Base-by-base conservation (phyloP, 1,140 invertebrate species). In the Prorops nasuta region DNA sequence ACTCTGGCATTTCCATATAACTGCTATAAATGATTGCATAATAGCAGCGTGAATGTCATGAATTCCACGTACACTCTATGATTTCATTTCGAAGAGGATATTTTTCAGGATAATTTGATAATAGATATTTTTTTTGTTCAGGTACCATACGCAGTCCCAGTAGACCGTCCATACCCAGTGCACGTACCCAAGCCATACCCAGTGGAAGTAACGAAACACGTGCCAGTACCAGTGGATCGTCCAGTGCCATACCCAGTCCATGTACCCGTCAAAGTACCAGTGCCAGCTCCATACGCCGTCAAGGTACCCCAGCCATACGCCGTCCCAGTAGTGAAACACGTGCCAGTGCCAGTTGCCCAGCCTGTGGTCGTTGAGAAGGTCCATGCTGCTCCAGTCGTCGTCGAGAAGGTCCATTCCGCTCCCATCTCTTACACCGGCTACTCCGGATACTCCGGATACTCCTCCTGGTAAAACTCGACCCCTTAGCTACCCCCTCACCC, bases 91-190 rank as follows among this genome's bases (percentile, higher is more conserved):
- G n/a, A n/a, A n/a, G n/a, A n/a, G n/a, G n/a, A n/a, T n/a, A n/a
- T n/a, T n/a, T n/a, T n/a, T n/a, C n/a, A n/a, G n/a, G n/a, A n/a
- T n/a, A n/a, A n/a, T n/a, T n/a, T n/a, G n/a, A 28, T 28, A 28
- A 28, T 28, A 28, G 10, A 28, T 28, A 28, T 28, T 28, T 28
- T 3, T n/a, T 1, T 24, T 40, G 12, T 35, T 3, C 38, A 71
- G 70, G 67, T 72, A 9, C 64, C 64, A 16, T 61, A 64, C 14
- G 68, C 70, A 18, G 69, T 72, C 0, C 68, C 70, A 7, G 67
- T 72, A 8, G 69, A 72, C 18, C 60, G 69, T 15, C 71, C 63
- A 3, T 64, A 66, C 9, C 61, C 64, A 4, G 65, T 69, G 1
- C 65, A 65, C n/a, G 61, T 69, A 4, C 61, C 61, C 1, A 65